Base-by-base conservation (phyloP, 2,797 vertebrate species). In the Allobates femoralis region DNA sequence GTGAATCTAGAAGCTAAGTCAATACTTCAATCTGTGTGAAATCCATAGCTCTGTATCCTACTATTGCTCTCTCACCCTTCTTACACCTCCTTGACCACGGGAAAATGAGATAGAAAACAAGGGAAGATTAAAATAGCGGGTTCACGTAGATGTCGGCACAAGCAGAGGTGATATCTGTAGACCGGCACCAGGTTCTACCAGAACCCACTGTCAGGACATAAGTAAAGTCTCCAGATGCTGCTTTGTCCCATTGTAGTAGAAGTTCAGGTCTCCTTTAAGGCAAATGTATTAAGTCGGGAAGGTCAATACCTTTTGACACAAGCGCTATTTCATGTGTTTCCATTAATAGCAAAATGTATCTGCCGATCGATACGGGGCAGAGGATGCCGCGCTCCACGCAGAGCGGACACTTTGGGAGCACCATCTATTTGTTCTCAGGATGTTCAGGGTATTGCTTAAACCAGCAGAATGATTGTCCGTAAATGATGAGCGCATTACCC, bases 291-390 rank as follows among this genome's bases (percentile, higher is more conserved):
- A 55, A 56, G 26, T 32, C 26, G 4, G 51, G 19, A 32, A 53
- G 51, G 21, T 77, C 75, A 6, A 51, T 51, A 32, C 60, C 62
- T 7, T 34, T 16, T 81, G 79, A 53, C 62, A 81, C 58, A 69
- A 51, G 19, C 41, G 62, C 58, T 69, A 15, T 23, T 51, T 81
- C 79, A 81, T 30, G 78, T 66, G 66, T 73, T 71, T 51, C 81
- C 81, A 83, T 83, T 73, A 83, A 83, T 83, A 83, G 51, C 62
- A 32, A 18, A n/a, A 81, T 81, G 79, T 69, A 81, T 81, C 6
- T 66, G 41, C 30, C n/a, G n/a, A 81, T 81, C 46, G 15, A 81
- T 81, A 53, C 32, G 2, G 28, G 14, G 46, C 37, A 16, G 77
- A 30, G 64, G 58, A 62, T 50, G 58, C 34, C 18, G 18, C 28